Conservation (phyloP, 2,888 invertebrate genomes). For the Copidosoma aretas region DNA sequence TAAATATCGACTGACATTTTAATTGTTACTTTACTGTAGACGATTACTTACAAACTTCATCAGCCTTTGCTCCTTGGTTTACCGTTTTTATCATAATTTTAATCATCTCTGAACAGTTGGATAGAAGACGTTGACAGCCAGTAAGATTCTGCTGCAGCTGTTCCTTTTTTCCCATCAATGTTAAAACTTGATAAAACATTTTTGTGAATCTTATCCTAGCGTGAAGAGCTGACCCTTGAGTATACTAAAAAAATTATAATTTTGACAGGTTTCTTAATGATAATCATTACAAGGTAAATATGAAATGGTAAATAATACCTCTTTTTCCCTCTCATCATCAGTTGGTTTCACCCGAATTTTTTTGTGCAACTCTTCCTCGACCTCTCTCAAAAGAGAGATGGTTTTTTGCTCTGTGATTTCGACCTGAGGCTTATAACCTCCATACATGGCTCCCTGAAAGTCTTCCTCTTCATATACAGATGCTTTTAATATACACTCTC, state of each 20-base stretch:
- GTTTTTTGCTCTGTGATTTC: slow-evolving; percentile 84
- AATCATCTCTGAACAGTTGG: slow-evolving; percentile 82
- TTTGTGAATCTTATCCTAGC: slow-evolving; percentile 86
- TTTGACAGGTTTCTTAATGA: background rate
- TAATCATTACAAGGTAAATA: slow-evolving; percentile 14
- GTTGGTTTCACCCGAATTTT: slow-evolving; percentile 69
- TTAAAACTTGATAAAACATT: slow-evolving; percentile 82
- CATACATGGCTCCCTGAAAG: slow-evolving; percentile 91
- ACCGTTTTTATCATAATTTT: slow-evolving; percentile 80
- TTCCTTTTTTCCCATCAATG: slow-evolving; percentile 73
- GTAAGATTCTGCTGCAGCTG: slow-evolving; percentile 70
- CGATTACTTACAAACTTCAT: slow-evolving; percentile 66
- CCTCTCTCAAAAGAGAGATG: slow-evolving; percentile 82
- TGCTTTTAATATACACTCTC: slow-evolving; percentile 86
- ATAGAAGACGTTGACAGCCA: slow-evolving; percentile 82
- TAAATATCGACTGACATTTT: background rate
- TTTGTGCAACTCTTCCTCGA: slow-evolving; percentile 87
- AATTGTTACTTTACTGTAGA: slow-evolving; percentile 2
- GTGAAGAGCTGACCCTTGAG: slow-evolving; percentile 73
- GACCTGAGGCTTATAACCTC: slow-evolving; percentile 83
- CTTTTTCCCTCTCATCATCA: slow-evolving; percentile 60
- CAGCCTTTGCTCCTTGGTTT: slow-evolving; percentile 75
- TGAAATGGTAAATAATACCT: slow-evolving; percentile 54
- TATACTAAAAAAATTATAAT: slow-evolving; percentile 55
- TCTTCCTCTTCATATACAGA: slow-evolving; percentile 95